Evolutionary conservation across 2,113 vertebrate genomes (phyloP).

Genomic region (Aegithalos caudatus): DNA sequence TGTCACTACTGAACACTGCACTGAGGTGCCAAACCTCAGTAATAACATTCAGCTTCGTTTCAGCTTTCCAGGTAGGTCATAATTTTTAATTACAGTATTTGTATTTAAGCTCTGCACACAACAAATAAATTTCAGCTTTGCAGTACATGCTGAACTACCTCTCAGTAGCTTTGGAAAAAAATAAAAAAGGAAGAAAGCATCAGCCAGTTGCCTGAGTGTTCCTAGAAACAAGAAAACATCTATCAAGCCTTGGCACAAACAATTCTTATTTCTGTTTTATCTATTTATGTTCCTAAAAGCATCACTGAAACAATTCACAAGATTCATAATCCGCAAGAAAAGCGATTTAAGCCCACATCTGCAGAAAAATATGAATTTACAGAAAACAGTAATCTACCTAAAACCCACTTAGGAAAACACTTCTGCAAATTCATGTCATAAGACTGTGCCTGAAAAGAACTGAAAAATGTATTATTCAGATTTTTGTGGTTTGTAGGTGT

Average conservation of each 20-base stretch:
- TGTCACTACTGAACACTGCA: neutral
- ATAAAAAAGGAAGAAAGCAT: neutral
- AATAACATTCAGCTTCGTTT: neutral
- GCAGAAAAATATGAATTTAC: slow-evolving; percentile 12
- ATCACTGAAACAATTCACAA: slow-evolving; percentile 1
- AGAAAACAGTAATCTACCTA: slow-evolving; percentile 23
- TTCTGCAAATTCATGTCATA: neutral
- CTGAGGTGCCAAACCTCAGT: neutral
- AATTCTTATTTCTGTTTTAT: slow-evolving; percentile 9
- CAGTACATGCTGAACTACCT: neutral
- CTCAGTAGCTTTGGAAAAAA: neutral
- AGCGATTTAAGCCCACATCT: neutral
- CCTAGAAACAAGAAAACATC: neutral
- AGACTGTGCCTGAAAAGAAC: neutral
- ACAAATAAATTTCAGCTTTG: neutral
- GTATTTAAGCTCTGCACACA: neutral
- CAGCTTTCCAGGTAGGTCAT: neutral
- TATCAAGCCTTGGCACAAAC: neutral
- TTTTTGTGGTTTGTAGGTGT: neutral
- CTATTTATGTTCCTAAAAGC: slow-evolving; percentile 36
- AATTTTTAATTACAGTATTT: slow-evolving; percentile 14
- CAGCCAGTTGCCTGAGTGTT: neutral
- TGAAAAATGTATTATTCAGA: neutral
- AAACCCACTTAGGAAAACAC: neutral
- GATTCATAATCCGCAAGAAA: neutral